Conservation (phyloP, 2,888 invertebrate species). For the Synanthedon myopaeformis region DNA sequence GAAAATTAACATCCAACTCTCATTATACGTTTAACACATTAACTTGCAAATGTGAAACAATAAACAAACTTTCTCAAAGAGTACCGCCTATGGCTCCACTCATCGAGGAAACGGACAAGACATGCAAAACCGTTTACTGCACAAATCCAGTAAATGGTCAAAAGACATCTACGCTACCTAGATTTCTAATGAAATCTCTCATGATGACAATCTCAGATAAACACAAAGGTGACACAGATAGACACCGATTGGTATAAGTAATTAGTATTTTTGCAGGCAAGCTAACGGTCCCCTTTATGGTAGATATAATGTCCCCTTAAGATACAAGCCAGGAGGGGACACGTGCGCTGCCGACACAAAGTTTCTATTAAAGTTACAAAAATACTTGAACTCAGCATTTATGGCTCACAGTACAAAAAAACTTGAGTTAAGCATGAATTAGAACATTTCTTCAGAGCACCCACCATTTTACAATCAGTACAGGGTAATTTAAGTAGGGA, state of each 20-base stretch:
- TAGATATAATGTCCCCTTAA: too few species aligned
- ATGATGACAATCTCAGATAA: not conserved
- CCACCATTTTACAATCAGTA: too few species aligned
- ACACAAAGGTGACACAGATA: not conserved
- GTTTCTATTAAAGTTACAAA: too few species aligned
- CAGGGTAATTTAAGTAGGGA: too few species aligned
- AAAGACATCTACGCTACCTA: not conserved
- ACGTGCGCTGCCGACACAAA: too few species aligned
- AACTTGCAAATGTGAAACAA: conserved; percentile 4
- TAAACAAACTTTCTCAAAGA: conserved; percentile 5
- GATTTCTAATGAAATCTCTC: not conserved
- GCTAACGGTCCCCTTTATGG: too few species aligned
- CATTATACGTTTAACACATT: conserved; percentile 1
- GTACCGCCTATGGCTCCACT: not conserved
- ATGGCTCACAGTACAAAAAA: too few species aligned
- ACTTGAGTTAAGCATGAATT: too few species aligned
- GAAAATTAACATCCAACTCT: conserved; percentile 2
- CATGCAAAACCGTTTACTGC: not conserved
- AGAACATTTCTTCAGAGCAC: too few species aligned
- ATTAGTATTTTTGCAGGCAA: too few species aligned
- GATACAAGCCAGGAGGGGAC: too few species aligned
- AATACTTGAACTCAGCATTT: too few species aligned
- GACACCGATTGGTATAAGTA: not conserved
- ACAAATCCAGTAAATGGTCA: not conserved
- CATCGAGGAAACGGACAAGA: not conserved